Evolutionary conservation across 2,888 invertebrate genomes (phyloP).

Genomic region (Xylocampa areola): DNA sequence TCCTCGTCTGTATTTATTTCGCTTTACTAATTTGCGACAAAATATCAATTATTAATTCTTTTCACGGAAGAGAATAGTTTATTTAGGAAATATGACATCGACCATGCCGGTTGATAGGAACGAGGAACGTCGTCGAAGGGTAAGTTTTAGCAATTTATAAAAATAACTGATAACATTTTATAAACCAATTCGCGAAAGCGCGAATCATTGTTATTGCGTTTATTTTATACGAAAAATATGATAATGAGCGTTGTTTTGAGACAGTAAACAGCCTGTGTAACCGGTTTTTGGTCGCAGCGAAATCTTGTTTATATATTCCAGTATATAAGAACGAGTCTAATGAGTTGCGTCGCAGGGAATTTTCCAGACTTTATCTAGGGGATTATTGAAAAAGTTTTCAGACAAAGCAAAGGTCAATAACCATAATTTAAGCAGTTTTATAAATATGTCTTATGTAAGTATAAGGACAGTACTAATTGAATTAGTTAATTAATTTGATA

Average conservation of each 20-base stretch:
- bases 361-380: conserved; percentile 55
- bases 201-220: conserved; percentile 71
- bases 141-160: conserved; percentile 60
- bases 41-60: conserved; percentile 9
- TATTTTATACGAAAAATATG: conserved; percentile 46
- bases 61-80: conserved; percentile 8
- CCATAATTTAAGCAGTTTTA: not conserved
- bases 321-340: conserved; percentile 27
- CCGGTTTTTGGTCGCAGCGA: conserved; percentile 51
- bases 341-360: conserved; percentile 53
- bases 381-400: conserved; percentile 20
- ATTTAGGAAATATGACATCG: conserved; percentile 70
- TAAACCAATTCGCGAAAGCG: conserved; percentile 22
- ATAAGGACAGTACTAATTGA: conserved; percentile 21
- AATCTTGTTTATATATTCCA: conserved; percentile 2
- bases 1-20: conserved; percentile 37
- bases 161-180: conserved; percentile 3
- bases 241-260: conserved; percentile 34
- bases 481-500: conserved; percentile 18
- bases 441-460: not conserved
- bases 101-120: conserved; percentile 81
- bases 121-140: conserved; percentile 86
- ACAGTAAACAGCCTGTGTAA: conserved; percentile 44
- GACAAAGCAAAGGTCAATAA: conserved; percentile 31
- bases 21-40: conserved; percentile 15